Percentiles rank a stretch among this genome's conserved stretches.
These are phyloP conservation scores for Pterocles gutturalis DNA, from an alignment of 2,113 vertebrate genomes.

Conservation along the genomic window DNA sequence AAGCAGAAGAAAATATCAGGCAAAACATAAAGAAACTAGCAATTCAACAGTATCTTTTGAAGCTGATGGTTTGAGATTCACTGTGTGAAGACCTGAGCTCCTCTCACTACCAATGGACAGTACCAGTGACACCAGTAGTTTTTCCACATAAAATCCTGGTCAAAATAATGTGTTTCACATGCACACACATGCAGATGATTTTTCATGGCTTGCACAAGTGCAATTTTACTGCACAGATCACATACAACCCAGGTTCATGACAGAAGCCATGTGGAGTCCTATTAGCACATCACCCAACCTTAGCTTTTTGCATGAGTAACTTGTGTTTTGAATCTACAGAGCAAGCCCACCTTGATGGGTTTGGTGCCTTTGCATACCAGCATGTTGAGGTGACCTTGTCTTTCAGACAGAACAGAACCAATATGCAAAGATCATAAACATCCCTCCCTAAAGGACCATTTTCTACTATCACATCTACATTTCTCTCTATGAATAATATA, in stretches of 20 bases:
- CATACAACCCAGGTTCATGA: not conserved
- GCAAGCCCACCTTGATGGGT: not conserved
- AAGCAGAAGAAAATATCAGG: not conserved
- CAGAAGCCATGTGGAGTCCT: rapidly evolving
- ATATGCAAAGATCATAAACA: not conserved
- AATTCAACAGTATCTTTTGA: not conserved
- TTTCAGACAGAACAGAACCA: not conserved
- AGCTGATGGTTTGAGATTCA: not conserved
- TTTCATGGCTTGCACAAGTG: not conserved
- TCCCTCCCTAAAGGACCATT: not conserved
- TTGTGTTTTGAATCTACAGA: not conserved
- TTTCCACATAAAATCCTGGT: not conserved
- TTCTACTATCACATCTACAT: not conserved
- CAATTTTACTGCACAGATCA: not conserved
- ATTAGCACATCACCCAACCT: not conserved
- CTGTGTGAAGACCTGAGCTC: not conserved
- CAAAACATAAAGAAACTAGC: not conserved
- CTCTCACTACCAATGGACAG: not conserved
- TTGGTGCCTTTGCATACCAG: not conserved
- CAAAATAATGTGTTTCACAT: not conserved
- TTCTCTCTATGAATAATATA: not conserved
- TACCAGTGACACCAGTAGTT: not conserved
- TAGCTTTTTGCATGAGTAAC: not conserved
- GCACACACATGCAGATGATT: not conserved
- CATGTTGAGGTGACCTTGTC: not conserved